Evolutionary conservation across 2,113 vertebrate species (phyloP), one percentile per base, ranked within the genome.

Genomic region (Sitta europaea): DNA sequence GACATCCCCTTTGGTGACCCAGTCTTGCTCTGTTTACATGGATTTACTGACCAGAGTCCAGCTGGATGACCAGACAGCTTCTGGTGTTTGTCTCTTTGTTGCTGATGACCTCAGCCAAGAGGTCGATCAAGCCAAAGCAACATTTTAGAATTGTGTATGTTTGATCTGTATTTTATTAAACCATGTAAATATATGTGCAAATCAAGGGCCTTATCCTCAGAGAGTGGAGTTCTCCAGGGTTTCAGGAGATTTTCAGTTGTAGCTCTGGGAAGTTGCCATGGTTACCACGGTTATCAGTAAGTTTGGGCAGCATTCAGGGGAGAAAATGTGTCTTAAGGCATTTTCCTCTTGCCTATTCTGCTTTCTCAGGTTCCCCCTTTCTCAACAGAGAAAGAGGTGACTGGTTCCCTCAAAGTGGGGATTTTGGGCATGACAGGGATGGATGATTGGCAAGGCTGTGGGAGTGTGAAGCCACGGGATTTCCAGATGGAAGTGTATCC

Each of bases 401-500:
- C 71, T 58, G 91, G 53, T 75, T 94, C 48, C 54, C 70, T 74
- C 40, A 6, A 22, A 68, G 86, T 68, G 85, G 72, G 66, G 90
- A 72, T 70, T 92, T 54, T 55, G 81, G 75, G 92, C 48, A 5
- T 70, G 85, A 43, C 63, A 61, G 31, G 90, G 85, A 81, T 82
- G 87, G 77, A 75, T 89, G 94, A 91, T 53, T 33, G 66, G 57
- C 47, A 54, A 88, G 85, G 87, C 96, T 88, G 67, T 55, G 63
- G 59, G 80, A 0, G 0, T 5, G 15, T 91, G 96, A 96, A 95
- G 91, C 88, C 88, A 71, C 6, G 12, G 95, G 90, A 97, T 97
- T 97, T 93, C 67, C 92, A 97, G 96, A 29, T 79, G 88, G 72
- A 97, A 97, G 54, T 51, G 62, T 96, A 95, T 94, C 97, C 97